Evolutionary conservation across 30 jellyfish, hydroid and myxozoan genomes (phyloP).

Genomic region (Cassiopea andromeda): DNA sequence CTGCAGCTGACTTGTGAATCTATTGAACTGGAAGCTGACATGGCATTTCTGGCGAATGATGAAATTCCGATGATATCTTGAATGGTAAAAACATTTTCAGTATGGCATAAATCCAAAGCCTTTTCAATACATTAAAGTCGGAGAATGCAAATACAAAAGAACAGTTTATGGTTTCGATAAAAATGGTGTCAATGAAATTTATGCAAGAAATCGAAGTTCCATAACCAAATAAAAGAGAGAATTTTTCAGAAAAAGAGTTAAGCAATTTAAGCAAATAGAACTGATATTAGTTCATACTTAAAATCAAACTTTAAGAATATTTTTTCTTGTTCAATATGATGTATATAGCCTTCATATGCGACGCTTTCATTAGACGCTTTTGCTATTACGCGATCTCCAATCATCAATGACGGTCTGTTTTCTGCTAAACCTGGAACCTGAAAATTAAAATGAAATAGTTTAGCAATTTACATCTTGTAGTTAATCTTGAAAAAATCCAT

Average conservation of each 20-base stretch:
- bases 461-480: too few species aligned
- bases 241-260: not conserved
- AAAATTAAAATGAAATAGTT: not conserved
- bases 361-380: not conserved
- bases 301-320: not conserved
- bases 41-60: slow-evolving; percentile 3
- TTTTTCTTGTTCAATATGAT: slow-evolving; percentile 13
- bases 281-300: not conserved
- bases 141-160: too few species aligned
- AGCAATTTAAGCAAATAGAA: not conserved
- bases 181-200: too few species aligned
- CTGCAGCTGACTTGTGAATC: slow-evolving; percentile 1
- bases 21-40: slow-evolving; percentile 7
- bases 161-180: too few species aligned
- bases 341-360: slow-evolving; percentile 43
- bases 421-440: slow-evolving; percentile 95
- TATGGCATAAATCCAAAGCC: too few species aligned
- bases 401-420: slow-evolving; percentile 85
- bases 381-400: slow-evolving; percentile 76
- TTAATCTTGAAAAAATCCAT: not conserved
- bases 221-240: not conserved
- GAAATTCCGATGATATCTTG: slow-evolving; percentile 6
- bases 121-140: too few species aligned
- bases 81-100: not conserved
- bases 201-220: not conserved